Evolutionary conservation across 2,888 invertebrate species (phyloP).

Genomic region (Rhagium mordax): DNA sequence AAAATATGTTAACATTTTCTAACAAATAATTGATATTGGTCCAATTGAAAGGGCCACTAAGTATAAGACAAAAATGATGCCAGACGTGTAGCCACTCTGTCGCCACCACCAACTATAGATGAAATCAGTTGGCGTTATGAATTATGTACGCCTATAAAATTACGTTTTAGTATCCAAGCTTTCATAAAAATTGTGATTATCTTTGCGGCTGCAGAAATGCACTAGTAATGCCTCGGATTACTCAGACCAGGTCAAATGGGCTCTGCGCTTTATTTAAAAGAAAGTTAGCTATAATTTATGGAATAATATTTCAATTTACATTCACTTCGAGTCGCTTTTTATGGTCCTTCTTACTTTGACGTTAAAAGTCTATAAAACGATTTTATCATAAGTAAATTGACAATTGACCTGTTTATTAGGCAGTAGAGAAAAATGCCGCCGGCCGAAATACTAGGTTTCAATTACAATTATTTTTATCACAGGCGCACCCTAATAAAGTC

Average conservation of each 20-base stretch:
- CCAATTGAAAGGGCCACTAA: neutral
- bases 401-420: too few species aligned
- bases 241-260: neutral
- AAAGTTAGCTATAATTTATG: conserved; percentile 15
- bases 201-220: conserved; percentile 12
- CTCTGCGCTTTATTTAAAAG: neutral
- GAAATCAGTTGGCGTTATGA: conserved; percentile 20
- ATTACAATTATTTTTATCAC: neutral
- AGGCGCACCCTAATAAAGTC: neutral
- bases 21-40: neutral
- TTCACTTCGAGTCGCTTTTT: neutral
- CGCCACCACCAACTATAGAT: conserved; percentile 16
- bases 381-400: too few species aligned
- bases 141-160: conserved; percentile 26
- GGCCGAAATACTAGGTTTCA: neutral
- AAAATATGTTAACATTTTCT: too few species aligned
- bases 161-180: conserved; percentile 11
- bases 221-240: neutral
- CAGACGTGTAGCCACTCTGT: conserved; percentile 8
- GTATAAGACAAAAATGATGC: neutral
- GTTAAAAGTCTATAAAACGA: neutral
- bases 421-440: too few species aligned
- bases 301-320: neutral
- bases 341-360: neutral
- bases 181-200: conserved; percentile 17